Conservation (phyloP, 2,888 invertebrate species). For the Bedellia somnulentella region DNA sequence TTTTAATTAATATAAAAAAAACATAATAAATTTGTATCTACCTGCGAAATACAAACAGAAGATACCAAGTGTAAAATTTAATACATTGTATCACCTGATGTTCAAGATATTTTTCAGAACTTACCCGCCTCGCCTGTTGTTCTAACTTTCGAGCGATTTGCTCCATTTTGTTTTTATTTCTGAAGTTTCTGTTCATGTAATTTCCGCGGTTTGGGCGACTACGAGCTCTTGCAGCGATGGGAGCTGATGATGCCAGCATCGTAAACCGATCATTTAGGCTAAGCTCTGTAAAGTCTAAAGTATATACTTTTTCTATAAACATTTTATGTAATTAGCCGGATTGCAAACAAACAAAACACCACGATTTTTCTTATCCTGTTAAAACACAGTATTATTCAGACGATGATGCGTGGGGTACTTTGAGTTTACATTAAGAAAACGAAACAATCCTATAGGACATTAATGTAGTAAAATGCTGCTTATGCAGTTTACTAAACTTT, state of each 20-base stretch:
- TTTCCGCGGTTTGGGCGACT: conserved; percentile 11
- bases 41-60: background rate
- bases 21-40: too few species aligned
- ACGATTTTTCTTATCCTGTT: background rate
- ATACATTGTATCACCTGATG: too few species aligned
- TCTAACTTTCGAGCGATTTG: conserved; percentile 29
- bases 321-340: conserved; percentile 18
- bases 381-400: background rate
- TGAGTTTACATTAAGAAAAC: background rate
- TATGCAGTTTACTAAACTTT: too few species aligned
- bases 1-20: too few species aligned
- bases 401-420: background rate
- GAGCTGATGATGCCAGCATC: conserved; percentile 18
- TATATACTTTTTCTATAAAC: conserved; percentile 38
- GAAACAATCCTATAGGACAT: too few species aligned
- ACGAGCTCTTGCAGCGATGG: conserved; percentile 15
- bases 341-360: conserved; percentile 4
- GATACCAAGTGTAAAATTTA: too few species aligned
- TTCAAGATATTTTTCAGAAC: too few species aligned
- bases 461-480: too few species aligned
- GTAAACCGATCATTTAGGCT: conserved; percentile 35
- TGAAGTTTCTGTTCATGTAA: conserved; percentile 15
- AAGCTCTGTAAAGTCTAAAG: conserved; percentile 43
- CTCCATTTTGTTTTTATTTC: conserved; percentile 20
- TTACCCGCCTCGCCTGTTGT: too few species aligned